Conservation (phyloP, 2,113 vertebrate species). For the Delphinapterus leucas region DNA sequence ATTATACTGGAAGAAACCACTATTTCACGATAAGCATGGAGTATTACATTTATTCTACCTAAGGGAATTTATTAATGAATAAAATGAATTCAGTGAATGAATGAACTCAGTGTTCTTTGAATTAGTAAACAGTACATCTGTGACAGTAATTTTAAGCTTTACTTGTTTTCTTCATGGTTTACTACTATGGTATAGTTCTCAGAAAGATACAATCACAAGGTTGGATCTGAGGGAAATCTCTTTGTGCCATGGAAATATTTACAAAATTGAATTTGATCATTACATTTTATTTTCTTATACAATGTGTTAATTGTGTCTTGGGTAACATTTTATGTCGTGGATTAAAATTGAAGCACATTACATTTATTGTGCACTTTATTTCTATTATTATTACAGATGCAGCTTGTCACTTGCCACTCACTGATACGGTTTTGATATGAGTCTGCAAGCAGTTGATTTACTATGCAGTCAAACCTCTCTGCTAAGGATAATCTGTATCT, state of each 20-base stretch:
- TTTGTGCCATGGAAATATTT: neutral
- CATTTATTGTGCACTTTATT: too few species aligned
- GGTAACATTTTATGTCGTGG: constrained; percentile 54
- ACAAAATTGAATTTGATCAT: constrained; percentile 17
- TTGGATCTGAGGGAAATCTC: neutral
- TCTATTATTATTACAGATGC: too few species aligned
- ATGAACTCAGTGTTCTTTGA: neutral
- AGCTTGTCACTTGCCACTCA: too few species aligned
- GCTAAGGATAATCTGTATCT: too few species aligned
- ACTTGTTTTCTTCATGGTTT: neutral
- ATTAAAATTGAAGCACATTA: constrained; percentile 52
- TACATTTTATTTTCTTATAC: constrained; percentile 46
- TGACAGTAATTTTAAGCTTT: neutral
- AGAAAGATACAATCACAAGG: neutral
- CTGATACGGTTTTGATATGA: too few species aligned
- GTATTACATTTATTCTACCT: neutral
- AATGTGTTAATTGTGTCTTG: constrained; percentile 21
- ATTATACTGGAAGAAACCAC: neutral
- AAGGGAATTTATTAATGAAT: neutral
- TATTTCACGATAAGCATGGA: neutral
- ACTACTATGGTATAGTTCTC: neutral
- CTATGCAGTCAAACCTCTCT: too few species aligned
- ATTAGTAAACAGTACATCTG: neutral
- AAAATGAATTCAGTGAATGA: neutral
- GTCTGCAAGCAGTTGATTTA: too few species aligned